Base-by-base conservation (phyloP, 2,113 vertebrate species). In the Chionodraco myersi region DNA sequence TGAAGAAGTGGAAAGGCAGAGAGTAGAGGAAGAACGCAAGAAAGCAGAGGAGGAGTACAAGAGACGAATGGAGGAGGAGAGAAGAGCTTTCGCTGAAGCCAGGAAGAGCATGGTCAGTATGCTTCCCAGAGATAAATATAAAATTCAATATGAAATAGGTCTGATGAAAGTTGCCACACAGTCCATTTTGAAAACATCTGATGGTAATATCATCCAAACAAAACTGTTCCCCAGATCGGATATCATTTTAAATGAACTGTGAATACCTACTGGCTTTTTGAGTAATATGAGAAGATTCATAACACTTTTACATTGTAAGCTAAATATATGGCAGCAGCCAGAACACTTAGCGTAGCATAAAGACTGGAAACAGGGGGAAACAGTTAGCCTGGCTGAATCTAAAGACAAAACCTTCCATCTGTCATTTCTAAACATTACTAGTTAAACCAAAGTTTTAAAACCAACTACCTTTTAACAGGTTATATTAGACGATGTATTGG, bases 1-100 rank as follows among this genome's bases (percentile, higher is more conserved):
- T 88, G 98, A 99, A 88, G 97, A 99, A 89, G 83, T 97, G 56
- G 98, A 99, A 92, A 96, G 94, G 86, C 97, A 96, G 80, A 95
- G 98, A 62, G 95, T 96, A 66, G 96, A 98, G 91, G 96, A 95
- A 5, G 96, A 95, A 71, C 97, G 96, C 72, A 96, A 94, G 72
- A 96, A 92, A 89, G 96, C 96, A 57, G 97, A 98, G 84, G 96
- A 96, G 57, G 98, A 97, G 72, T 94, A 96, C 56, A 95, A 96
- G 75, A 95, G 90, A 87, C 96, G 98, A 67, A 97, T 98, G 83
- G 96, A 96, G 81, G 97, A 99, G 72, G 98, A 99, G 90, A 97
- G 96, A 86, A 96, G 88, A 90, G 96, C 97, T 56, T 99, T 99
- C 74, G 97, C 97, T 15, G 97, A 98, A 91, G 98, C 98, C 49